A percentile compares a stretch with the other conserved stretches of the same genome.
These are phyloP conservation scores for Neodiprion virginianus DNA, from an alignment of 1,140 invertebrate genomes.

Conservation along the genomic window DNA sequence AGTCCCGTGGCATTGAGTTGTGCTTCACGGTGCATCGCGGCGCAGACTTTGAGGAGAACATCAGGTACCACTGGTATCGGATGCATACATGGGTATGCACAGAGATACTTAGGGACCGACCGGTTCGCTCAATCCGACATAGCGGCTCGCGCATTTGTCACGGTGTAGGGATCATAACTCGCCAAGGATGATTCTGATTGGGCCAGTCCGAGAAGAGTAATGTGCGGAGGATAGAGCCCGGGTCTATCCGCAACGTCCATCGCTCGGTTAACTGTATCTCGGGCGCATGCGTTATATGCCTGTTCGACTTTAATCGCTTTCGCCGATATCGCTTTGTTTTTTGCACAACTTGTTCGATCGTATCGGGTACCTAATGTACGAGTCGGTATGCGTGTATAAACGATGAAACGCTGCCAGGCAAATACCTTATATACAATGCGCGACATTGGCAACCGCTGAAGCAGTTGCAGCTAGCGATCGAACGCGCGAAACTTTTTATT, in stretches of 20 bases:
- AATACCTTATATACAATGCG: too few relatives aligned
- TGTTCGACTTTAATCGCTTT: not conserved
- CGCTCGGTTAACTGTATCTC: not conserved
- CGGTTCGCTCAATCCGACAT: not conserved
- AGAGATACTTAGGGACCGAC: not conserved
- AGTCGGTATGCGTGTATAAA: too few relatives aligned
- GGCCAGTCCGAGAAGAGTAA: conserved; percentile 3
- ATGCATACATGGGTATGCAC: not conserved
- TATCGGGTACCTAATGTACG: not conserved
- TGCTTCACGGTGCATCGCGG: not conserved
- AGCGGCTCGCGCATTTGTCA: conserved; percentile 2
- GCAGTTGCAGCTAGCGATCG: too few relatives aligned
- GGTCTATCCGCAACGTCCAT: not conserved
- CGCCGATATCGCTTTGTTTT: not conserved
- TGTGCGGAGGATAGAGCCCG: not conserved
- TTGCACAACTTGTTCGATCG: not conserved
- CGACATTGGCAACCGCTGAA: too few relatives aligned
- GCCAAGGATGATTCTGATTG: conserved; percentile 2
- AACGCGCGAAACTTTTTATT: too few relatives aligned
- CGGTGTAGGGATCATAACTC: conserved; percentile 1
- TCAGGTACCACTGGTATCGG: not conserved
- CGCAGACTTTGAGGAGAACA: not conserved
- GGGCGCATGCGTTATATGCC: not conserved
- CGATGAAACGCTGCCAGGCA: too few relatives aligned
- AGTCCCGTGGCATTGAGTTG: not conserved